Base-by-base conservation (phyloP, 2,888 invertebrate species). In the Apotomis betuletana region DNA sequence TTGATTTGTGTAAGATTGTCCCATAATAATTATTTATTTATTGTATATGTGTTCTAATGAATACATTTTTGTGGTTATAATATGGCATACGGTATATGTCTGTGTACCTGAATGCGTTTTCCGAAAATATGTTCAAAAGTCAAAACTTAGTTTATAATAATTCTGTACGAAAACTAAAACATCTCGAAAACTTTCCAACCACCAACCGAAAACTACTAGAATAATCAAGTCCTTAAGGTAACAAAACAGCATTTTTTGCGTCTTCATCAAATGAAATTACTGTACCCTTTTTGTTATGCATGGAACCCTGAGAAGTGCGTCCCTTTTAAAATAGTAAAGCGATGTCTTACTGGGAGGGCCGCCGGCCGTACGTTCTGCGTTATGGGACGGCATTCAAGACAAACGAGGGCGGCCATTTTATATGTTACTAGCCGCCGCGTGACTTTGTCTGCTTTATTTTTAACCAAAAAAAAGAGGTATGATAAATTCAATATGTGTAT, bases 211-310 rank as follows among this genome's bases (percentile, higher is more conserved):
- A 52, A 46, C 59, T 65, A 54, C 36, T 9, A 64, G 63, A 54
- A 64, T 58, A 69, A 51, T 46, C 57, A 41, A 58, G 27, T 52
- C 64, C 64, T 58, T 46, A 46, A 46, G 13, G 64, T 67, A 55
- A 57, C 49, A 38, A 60, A 70, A 54, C 12, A 54, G 60, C 41
- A 4, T 69, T 65, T 71, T 61, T 60, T 67, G 65, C 70, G 55
- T 67, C 65, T 67, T 70, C 67, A 61, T 67, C 67, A 71, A 71
- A 70, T 65, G 54, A 70, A 70, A 71, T 71, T 67, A 71, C 71
- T 60, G n/a, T 67, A 71, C 71, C 71, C 67, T 71, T 71, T 67
- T 71, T 71, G 57, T 67, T 71, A 71, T 71, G 71, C 71, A 71
- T 71, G 51, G 71, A 67, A 67, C 61, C 61, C 51, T 27, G 51